phyloP scores from a whole-genome alignment of 2,888 invertebrate genomes.

The Perizoma affinitatum region DNA sequence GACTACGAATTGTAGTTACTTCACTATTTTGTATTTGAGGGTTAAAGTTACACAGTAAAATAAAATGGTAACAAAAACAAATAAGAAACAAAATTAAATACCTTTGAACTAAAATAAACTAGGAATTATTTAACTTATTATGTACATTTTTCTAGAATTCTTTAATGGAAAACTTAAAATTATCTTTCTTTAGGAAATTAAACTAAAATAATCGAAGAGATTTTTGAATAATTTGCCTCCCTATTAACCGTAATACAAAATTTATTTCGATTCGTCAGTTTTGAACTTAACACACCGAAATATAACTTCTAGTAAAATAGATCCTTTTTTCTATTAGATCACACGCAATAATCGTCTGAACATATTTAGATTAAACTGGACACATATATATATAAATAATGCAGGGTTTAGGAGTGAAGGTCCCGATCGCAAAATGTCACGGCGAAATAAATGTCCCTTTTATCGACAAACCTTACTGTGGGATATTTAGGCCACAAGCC shows the following conservation, averaged over 20 bases:
- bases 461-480: too few species aligned
- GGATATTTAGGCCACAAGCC: too few species aligned
- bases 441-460: too few species aligned
- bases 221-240: conserved; percentile 7
- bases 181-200: not conserved
- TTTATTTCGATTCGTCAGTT: conserved; percentile 4
- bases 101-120: conserved; percentile 11
- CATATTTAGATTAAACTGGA: not conserved
- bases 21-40: not conserved
- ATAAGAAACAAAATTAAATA: conserved; percentile 21
- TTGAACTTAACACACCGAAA: not conserved
- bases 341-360: not conserved
- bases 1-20: conserved; percentile 6
- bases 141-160: conserved; percentile 13
- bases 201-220: conserved; percentile 6
- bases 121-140: conserved; percentile 12
- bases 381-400: not conserved
- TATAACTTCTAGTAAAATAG: conserved; percentile 2
- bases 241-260: conserved; percentile 8
- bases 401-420: too few species aligned
- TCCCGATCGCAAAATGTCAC: too few species aligned
- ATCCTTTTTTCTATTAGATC: not conserved
- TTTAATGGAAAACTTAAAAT: conserved; percentile 7
- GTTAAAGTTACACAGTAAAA: conserved; percentile 6
- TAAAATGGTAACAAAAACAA: conserved; percentile 30